Base-by-base conservation (phyloP, 2,888 invertebrate species). In the Rhorus exstirpatorius region DNA sequence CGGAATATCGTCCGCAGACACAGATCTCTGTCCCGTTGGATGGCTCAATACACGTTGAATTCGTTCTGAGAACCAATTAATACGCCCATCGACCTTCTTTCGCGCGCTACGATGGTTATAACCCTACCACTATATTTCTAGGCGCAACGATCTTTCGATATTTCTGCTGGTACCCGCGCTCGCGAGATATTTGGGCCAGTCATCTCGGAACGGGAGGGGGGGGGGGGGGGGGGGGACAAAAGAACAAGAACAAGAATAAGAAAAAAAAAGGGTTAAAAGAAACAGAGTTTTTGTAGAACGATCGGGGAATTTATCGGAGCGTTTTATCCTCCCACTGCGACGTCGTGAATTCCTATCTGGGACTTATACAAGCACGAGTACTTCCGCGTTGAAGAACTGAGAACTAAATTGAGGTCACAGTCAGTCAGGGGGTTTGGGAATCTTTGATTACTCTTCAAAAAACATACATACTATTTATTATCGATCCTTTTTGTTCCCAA, bases 61-160 rank as follows among this genome's bases (percentile, higher is more conserved):
- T 74, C 35, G 74, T 79, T 79, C 79, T 67, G 68, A 74, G 74
- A 79, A 77, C 41, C 72, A 83, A 83, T 83, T 80, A 77, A 80
- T 77, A 77, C 72, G 79, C 75, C 77, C 70, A 72, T 79, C 83
- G 72, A 79, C 63, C 61, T 76, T 70, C 51, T 71, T 44, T 58
- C 26, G 26, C 58, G 44, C 24, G 75, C 70, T 67, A 79, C 44
- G 46, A 55, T 53, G 51, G 38, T 21, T 41, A 46, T n/a, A 21
- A n/a, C 38, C 26, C 26, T 26, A 24, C 51, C 53, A 80, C 67
- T 53, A 79, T 53, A 79, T 67, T 74, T 68, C 60, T 38, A 74
- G 61, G 67, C 74, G 21, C 58, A 24, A 3, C 35, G 31, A 38
- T 78, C 60, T 53, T 26, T 51, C 58, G 58, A 17, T 14, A 38